Conservation (phyloP, 1,140 invertebrate species). For the Drosophila sturtevanti region DNA sequence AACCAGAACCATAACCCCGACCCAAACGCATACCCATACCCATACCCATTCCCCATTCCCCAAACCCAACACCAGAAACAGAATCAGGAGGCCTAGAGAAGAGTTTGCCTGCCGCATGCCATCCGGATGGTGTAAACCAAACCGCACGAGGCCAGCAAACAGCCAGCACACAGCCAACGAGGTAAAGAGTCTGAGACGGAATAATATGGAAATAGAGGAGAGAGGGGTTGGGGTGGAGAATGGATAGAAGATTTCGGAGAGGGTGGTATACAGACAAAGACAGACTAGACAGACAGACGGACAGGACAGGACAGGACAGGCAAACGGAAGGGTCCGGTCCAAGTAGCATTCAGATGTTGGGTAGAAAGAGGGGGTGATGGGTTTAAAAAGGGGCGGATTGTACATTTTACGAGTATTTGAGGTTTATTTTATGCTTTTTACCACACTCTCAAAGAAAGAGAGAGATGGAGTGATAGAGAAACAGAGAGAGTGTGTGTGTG, state of each 20-base stretch:
- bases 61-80: neutral
- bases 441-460: constrained; percentile 7
- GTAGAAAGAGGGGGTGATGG: neutral
- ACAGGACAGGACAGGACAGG: constrained; percentile 37
- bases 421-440: constrained; percentile 74
- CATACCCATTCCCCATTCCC: neutral
- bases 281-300: neutral
- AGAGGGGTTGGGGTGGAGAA: neutral
- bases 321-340: constrained; percentile 51
- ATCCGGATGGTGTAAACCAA: constrained; percentile 13
- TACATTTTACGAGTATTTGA: constrained; percentile 75
- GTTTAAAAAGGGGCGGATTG: constrained; percentile 7
- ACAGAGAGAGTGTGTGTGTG: neutral
- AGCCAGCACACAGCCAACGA: constrained; percentile 2
- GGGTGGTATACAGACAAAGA: neutral
- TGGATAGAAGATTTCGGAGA: too few species aligned
- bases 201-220: too few species aligned
- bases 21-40: neutral
- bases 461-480: neutral
- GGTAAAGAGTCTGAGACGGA: too few species aligned
- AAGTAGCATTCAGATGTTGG: constrained; percentile 1
- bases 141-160: constrained; percentile 26
- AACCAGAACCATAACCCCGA: too few species aligned
- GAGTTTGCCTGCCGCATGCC: neutral
- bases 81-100: constrained; percentile 2